Evolutionary conservation across 2,113 vertebrate genomes (phyloP).

Genomic region (Brachyistius frenatus): DNA sequence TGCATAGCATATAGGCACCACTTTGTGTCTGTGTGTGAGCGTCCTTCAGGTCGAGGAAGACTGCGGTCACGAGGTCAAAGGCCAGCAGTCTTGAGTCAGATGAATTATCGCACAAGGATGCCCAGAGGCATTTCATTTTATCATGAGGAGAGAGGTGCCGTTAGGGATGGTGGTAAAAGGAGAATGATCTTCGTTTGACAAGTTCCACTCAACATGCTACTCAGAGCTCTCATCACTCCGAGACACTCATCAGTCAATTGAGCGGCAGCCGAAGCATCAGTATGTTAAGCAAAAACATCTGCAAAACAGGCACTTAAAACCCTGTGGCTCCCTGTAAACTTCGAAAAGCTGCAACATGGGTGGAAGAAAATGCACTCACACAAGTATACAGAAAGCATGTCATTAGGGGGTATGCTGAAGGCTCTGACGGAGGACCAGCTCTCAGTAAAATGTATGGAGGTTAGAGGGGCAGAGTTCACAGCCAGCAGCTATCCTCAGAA

Average conservation of each 20-base stretch:
- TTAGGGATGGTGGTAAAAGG: neutral
- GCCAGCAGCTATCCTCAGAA: conserved; percentile 30
- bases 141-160: conserved; percentile 2
- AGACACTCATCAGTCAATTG: conserved; percentile 7
- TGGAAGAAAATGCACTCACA: conserved; percentile 26
- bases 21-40: conserved; percentile 22
- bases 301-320: conserved; percentile 10
- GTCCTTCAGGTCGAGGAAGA: conserved; percentile 11
- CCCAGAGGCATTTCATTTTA: conserved; percentile 18
- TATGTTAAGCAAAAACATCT: conserved; percentile 28
- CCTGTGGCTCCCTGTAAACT: conserved; percentile 7
- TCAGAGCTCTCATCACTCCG: conserved; percentile 4
- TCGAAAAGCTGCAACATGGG: conserved; percentile 4
- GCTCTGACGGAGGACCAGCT: conserved; percentile 8
- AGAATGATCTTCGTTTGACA: no score
- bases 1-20: conserved; percentile 1
- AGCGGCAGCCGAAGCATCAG: neutral
- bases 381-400: conserved; percentile 12
- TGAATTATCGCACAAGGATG: conserved; percentile 36
- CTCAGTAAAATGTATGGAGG: conserved; percentile 30
- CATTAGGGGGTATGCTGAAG: neutral
- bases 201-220: neutral
- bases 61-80: conserved; percentile 45
- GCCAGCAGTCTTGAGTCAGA: conserved; percentile 29
- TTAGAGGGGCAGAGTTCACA: conserved; percentile 37